Conservation (phyloP, 2,888 invertebrate species). For the Empis livida region DNA sequence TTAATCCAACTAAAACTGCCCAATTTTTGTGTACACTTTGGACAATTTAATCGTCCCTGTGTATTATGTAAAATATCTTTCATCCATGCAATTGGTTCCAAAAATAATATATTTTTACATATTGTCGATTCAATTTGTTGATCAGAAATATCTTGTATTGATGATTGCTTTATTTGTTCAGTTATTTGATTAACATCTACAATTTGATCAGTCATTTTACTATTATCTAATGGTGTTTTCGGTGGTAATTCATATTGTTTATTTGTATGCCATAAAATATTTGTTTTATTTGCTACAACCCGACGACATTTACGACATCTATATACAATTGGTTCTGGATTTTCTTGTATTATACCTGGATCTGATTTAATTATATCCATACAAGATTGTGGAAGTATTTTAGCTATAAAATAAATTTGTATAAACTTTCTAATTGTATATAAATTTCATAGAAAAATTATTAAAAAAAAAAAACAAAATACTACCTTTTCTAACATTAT, state of each 20-base stretch:
- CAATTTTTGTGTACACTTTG: constrained; percentile 71
- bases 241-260: constrained; percentile 7
- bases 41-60: constrained; percentile 75
- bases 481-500: constrained; percentile 60
- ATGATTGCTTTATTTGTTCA: constrained; percentile 5
- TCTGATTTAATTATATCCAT: constrained; percentile 66
- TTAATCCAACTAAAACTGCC: constrained; percentile 87
- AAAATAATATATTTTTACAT: constrained; percentile 67
- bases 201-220: constrained; percentile 11
- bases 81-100: constrained; percentile 90
- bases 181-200: constrained; percentile 1
- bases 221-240: not conserved
- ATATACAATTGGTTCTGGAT: constrained; percentile 73
- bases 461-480: not conserved
- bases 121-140: constrained; percentile 19
- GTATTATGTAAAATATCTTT: constrained; percentile 50
- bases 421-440: too few species aligned
- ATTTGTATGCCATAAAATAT: constrained; percentile 57
- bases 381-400: constrained; percentile 68
- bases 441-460: not conserved
- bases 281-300: constrained; percentile 66
- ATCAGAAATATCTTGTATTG: constrained; percentile 1
- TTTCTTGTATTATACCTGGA: constrained; percentile 58
- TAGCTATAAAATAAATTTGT: constrained; percentile 45
- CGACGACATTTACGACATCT: constrained; percentile 72